These are phyloP conservation scores for Cryptus viduatorius DNA, from an alignment of 2,888 invertebrate genomes.

Conservation along the genomic window DNA sequence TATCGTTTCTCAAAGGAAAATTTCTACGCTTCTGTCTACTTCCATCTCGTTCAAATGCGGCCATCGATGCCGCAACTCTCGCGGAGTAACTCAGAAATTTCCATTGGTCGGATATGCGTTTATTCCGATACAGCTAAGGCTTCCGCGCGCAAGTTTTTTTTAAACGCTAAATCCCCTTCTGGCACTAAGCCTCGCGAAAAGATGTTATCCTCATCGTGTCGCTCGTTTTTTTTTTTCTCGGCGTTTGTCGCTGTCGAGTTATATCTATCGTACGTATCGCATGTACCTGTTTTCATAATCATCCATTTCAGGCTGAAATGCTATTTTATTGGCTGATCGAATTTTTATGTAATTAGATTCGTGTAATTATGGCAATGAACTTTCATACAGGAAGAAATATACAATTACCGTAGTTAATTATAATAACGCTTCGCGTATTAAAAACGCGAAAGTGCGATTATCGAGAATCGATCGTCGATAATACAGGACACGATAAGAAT, in stretches of 20 bases:
- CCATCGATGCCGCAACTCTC: slow-evolving; percentile 15
- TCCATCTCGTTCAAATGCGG: slow-evolving; percentile 9
- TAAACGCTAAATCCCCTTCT: neutral
- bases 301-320: too few species aligned
- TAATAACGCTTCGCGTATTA: too few species aligned
- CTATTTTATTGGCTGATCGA: too few species aligned
- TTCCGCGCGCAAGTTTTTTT: neutral
- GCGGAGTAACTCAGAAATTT: slow-evolving; percentile 16
- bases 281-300: neutral
- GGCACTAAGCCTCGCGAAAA: neutral
- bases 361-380: too few species aligned
- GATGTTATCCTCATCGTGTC: neutral
- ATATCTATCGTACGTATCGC: neutral
- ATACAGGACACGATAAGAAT: too few species aligned
- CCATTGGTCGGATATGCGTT: slow-evolving; percentile 13
- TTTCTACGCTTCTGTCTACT: slow-evolving; percentile 15
- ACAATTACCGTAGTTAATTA: too few species aligned
- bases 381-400: too few species aligned
- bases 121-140: neutral
- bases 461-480: too few species aligned
- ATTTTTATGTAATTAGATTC: too few species aligned
- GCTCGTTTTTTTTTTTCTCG: neutral
- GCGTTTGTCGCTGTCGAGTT: neutral
- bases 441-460: too few species aligned
- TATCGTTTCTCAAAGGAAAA: slow-evolving; percentile 40